phyloP scores from a whole-genome alignment of 2,888 invertebrate species.

The Platycheirus rosarum region DNA sequence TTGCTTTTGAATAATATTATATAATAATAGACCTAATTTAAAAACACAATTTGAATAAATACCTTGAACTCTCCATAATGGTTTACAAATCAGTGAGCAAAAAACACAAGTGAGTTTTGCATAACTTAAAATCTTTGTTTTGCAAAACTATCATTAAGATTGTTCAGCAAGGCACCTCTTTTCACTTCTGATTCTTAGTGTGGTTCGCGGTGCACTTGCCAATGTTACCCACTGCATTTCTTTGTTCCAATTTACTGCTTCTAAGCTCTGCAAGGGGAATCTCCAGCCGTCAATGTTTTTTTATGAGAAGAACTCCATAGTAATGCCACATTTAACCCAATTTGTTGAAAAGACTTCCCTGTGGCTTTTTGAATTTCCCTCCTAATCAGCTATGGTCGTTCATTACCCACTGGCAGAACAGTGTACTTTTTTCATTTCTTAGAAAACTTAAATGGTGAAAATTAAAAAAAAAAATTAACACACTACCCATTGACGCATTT shows the following conservation, averaged over 20 bases:
- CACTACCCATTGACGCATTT: constrained; percentile 47
- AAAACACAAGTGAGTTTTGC: too few species aligned
- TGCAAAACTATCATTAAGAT: too few species aligned
- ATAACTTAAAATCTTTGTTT: too few species aligned
- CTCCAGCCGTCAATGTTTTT: neutral
- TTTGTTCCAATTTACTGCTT: constrained; percentile 39
- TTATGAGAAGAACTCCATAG: constrained; percentile 1
- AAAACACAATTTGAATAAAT: too few species aligned
- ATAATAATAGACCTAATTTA: too few species aligned
- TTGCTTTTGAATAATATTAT: too few species aligned
- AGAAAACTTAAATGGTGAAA: neutral
- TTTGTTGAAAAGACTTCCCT: constrained; percentile 28
- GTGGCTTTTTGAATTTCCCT: constrained; percentile 19
- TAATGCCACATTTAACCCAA: constrained; percentile 42
- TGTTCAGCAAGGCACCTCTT: too few species aligned
- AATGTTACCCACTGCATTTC: constrained; percentile 24
- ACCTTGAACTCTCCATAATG: too few species aligned
- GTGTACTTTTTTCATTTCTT: too few species aligned
- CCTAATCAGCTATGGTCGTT: neutral
- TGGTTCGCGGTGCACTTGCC: constrained; percentile 13
- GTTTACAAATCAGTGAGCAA: too few species aligned
- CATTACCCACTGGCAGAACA: neutral
- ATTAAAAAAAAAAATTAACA: constrained; percentile 3
- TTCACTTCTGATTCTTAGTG: constrained; percentile 1
- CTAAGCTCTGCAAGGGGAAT: constrained; percentile 8